phyloP scores from a whole-genome alignment of 2,888 invertebrate genomes.

The Epicampocera succincta region DNA sequence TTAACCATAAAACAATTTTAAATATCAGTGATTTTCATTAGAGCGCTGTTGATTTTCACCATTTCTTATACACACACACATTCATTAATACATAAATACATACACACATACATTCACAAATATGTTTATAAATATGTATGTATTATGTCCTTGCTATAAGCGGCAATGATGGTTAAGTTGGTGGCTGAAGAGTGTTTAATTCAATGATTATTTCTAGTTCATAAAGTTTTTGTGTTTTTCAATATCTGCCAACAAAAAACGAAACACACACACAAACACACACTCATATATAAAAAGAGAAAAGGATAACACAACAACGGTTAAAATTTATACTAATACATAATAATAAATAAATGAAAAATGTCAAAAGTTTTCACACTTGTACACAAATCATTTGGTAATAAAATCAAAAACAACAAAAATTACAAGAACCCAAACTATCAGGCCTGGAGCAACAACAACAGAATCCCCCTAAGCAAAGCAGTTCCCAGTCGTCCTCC shows the following conservation, averaged over 20 bases:
- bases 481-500: slow-evolving; percentile 11
- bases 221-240: slow-evolving; percentile 76
- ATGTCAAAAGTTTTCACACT: slow-evolving; percentile 67
- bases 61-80: background rate
- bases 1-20: slow-evolving; percentile 62
- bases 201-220: slow-evolving; percentile 81
- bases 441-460: background rate
- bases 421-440: slow-evolving; percentile 8
- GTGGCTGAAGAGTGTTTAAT: slow-evolving; percentile 70
- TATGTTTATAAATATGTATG: no score
- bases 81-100: background rate
- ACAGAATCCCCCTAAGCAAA: slow-evolving; percentile 6
- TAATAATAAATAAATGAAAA: slow-evolving; percentile 48
- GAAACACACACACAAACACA: slow-evolving; percentile 31
- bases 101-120: no score
- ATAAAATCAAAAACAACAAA: slow-evolving; percentile 27
- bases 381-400: slow-evolving; percentile 62
- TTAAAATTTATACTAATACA: slow-evolving; percentile 27
- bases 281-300: slow-evolving; percentile 10
- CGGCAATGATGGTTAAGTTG: slow-evolving; percentile 41
- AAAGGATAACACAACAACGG: slow-evolving; percentile 32
- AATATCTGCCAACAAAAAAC: slow-evolving; percentile 26
- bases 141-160: no score
- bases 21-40: slow-evolving; percentile 58
- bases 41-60: slow-evolving; percentile 10